Evolutionary conservation across 1,140 invertebrate species (phyloP), one percentile per base, ranked within the genome.

Genomic region (Plectrocnemia conspersa): DNA sequence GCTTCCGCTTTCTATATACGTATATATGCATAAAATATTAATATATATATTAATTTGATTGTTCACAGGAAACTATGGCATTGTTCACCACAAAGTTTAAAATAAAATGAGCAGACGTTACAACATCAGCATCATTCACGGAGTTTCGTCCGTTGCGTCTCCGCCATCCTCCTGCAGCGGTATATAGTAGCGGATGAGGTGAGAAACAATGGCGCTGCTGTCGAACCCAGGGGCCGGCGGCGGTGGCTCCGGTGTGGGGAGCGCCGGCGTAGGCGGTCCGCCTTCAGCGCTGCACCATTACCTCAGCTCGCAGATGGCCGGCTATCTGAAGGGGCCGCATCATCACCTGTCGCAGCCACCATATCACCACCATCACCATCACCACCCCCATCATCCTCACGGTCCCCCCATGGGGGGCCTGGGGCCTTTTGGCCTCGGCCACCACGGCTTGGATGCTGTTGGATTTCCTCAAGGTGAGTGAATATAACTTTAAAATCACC

Each of bases 391-490:
- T 1, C 73, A 74, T 67, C 71, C 69, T 0, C 69, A 71, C 0
- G 71, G 69, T 10, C 47, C 47, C 19, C 11, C 33, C 21, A 69
- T 69, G 3, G 70, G 72, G 1, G 71, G 72, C 1, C 59, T 75
- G 16, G 72, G 73, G 0, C 72, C 73, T 5, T 75, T 75, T 33
- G 73, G 73, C 11, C 49, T 75, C 16, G 69, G 69, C 13, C 73
- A 73, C 42, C 73, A 75, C 52, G 72, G 72, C 2, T 52, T 75
- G 2, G 73, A 74, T 25, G 73, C 71, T 3, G 73, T 75, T 44
- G 73, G 73, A 36, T 75, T 74, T 59, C 73, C 73, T n/a, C 73
- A 75, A 70, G 72, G 73, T 75, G 54, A 65, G 69, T 61, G 9
- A 3, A 35, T 9, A 23, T 7, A 29, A 29, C 27, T 38, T 16